phyloP scores from a whole-genome alignment of 1,140 invertebrate species.

The Papilio xuthus region DNA sequence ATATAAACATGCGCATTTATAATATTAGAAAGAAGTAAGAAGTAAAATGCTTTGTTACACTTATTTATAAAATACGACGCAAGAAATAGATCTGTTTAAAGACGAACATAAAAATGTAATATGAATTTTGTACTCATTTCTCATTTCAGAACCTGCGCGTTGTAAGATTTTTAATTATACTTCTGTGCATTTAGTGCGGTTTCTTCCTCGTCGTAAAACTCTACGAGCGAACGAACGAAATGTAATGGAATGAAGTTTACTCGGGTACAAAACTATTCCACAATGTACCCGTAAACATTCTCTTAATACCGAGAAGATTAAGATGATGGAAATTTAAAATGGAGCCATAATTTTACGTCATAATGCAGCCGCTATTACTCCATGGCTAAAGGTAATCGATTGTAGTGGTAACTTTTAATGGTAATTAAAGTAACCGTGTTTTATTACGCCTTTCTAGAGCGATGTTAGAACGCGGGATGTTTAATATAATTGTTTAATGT shows the following conservation, averaged over 20 bases:
- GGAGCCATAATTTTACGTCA: slow-evolving; percentile 33
- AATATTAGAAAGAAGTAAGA: too few species aligned
- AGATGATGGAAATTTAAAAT: slow-evolving; percentile 36
- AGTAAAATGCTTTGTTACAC: slow-evolving; percentile 25
- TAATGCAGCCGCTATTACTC: slow-evolving; percentile 31
- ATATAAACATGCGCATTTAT: too few species aligned
- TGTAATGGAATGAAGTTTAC: slow-evolving; percentile 39
- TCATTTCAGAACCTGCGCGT: slow-evolving; percentile 43
- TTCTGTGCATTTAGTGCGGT: slow-evolving; percentile 57
- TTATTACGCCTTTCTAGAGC: slow-evolving; percentile 24
- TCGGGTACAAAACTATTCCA: slow-evolving; percentile 41
- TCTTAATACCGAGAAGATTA: slow-evolving; percentile 27
- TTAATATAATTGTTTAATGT: slow-evolving; percentile 39
- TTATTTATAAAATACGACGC: neutral
- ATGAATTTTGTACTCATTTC: slow-evolving; percentile 23
- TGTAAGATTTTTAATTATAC: slow-evolving; percentile 51
- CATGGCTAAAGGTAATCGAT: slow-evolving; percentile 27
- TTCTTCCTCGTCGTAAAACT: slow-evolving; percentile 58
- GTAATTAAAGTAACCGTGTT: slow-evolving; percentile 36
- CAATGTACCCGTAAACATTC: slow-evolving; percentile 30
- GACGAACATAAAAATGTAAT: neutral
- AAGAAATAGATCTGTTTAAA: slow-evolving; percentile 7
- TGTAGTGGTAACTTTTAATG: slow-evolving; percentile 36
- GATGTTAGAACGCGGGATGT: too few species aligned
- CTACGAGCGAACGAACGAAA: slow-evolving; percentile 40